Conservation (phyloP, 92 coral and sea anemone species). For the Chrysogorgia sp. region DNA sequence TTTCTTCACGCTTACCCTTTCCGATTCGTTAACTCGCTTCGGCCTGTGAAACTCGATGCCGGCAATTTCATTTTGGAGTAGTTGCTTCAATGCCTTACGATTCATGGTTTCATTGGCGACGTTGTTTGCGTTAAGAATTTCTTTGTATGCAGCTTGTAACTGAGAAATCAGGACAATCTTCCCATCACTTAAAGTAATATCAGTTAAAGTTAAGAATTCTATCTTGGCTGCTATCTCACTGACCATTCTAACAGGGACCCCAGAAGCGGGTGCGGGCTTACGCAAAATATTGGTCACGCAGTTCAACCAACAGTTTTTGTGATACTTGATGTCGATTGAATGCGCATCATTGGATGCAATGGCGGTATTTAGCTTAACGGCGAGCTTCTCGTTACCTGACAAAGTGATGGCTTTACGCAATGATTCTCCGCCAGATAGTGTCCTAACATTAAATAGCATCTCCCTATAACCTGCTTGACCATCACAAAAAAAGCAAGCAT, state of each 20-base stretch:
- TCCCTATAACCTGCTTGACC: too few relatives aligned
- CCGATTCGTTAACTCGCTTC: slow-evolving; percentile 69
- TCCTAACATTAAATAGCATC: too few relatives aligned
- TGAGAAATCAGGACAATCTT: slow-evolving; percentile 54
- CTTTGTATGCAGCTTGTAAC: slow-evolving; percentile 56
- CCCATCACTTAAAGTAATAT: slow-evolving; percentile 42
- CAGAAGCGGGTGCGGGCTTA: slow-evolving; percentile 28
- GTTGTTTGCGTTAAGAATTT: slow-evolving; percentile 60
- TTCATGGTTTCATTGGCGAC: slow-evolving; percentile 47
- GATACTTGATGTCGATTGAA: too few relatives aligned
- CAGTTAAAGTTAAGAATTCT: slow-evolving; percentile 60
- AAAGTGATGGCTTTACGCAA: too few relatives aligned
- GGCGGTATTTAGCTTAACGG: too few relatives aligned
- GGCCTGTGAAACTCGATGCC: slow-evolving; percentile 66
- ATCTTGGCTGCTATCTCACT: slow-evolving; percentile 65
- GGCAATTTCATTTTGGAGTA: slow-evolving; percentile 63
- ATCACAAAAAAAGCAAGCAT: too few relatives aligned
- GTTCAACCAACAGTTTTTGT: too few relatives aligned
- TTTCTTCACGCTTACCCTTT: slow-evolving; percentile 60
- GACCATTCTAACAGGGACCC: slow-evolving; percentile 16
- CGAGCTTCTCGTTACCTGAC: too few relatives aligned
- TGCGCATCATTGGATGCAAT: too few relatives aligned
- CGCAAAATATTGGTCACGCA: too few relatives aligned
- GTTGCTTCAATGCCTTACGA: slow-evolving; percentile 60
- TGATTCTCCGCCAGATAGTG: too few relatives aligned